Base-by-base conservation (phyloP, 2,113 vertebrate genomes). In the Emberiza fucata region DNA sequence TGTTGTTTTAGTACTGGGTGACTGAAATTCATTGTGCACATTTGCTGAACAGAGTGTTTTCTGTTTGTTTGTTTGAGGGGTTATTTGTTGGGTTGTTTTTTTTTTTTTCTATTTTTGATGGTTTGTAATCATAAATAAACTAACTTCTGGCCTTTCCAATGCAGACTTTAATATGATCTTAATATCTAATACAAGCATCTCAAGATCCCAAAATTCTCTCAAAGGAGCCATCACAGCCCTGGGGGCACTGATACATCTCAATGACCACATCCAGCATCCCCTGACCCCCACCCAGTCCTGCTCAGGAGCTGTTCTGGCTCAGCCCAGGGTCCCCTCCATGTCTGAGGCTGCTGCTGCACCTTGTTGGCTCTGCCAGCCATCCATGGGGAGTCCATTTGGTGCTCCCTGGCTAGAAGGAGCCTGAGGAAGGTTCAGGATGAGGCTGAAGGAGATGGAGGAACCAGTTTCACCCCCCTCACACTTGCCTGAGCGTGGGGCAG, bases 21-120 rank as follows among this genome's bases (percentile, higher is more conserved):
- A 23, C 54, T 47, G 47, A 93, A 73, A 86, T 53, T 70, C 29
- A 45, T 39, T 27, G 28, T 12, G 21, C 29, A 59, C 7, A 7
- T 14, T 15, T 60, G 31, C 27, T 79, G 40, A 68, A 59, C 3
- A 12, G 5, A 27, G 27, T 2, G 1, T 2, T 6, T 5, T n/a
- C 42, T 50, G 21, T 33, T 53, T 25, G 4, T 39, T 61, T 47
- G 8, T 33, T 40, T 61, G 12, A 11, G 15, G 4, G 2, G 4
- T 15, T 5, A 4, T 15, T 31, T 8, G 6, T 27, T 14, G 5
- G 3, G 2, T n/a, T n/a, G 3, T 7, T 8, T n/a, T 48, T 31
- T 14, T 8, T n/a, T 12, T 40, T 40, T 27, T 50, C 17, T 21
- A 16, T 39, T 45, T 81, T 25, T 28, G 7, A 9, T 60, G 12